These are phyloP conservation scores for Promerops cafer DNA, from an alignment of 2,113 vertebrate species.

Conservation along the genomic window DNA sequence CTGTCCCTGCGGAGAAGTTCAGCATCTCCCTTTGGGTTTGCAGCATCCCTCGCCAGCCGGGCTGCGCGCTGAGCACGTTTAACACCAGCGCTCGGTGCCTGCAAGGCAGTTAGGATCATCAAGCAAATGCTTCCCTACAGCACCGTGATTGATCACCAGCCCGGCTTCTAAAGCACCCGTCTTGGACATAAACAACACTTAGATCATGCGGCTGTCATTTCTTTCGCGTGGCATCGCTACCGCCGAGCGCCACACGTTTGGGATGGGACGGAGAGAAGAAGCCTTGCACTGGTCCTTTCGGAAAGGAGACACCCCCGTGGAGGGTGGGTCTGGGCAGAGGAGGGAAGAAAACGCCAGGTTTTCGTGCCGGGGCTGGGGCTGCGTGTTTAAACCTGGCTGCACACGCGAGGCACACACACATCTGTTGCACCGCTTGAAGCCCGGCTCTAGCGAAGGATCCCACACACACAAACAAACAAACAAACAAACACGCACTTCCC, in stretches of 20 bases:
- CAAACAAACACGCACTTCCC: not conserved
- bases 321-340: not conserved
- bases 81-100: not conserved
- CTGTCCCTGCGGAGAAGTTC: not conserved
- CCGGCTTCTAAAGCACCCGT: not conserved
- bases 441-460: not conserved
- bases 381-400: not conserved
- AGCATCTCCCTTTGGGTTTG: not conserved
- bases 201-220: not conserved
- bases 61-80: not conserved
- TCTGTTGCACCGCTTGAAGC: constrained; percentile 56
- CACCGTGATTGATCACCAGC: not conserved
- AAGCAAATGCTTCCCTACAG: not conserved
- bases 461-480: not conserved
- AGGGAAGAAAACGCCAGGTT: not conserved
- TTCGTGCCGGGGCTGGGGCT: not conserved
- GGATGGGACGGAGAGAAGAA: not conserved
- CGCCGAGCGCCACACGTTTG: not conserved
- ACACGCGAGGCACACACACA: not conserved
- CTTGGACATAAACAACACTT: not conserved
- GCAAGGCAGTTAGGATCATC: not conserved
- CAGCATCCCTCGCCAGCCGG: not conserved
- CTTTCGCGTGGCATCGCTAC: not conserved
- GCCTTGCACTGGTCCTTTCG: not conserved
- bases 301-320: not conserved